Conservation (phyloP, 2,113 vertebrate species). For the Vanacampus margaritifer region DNA sequence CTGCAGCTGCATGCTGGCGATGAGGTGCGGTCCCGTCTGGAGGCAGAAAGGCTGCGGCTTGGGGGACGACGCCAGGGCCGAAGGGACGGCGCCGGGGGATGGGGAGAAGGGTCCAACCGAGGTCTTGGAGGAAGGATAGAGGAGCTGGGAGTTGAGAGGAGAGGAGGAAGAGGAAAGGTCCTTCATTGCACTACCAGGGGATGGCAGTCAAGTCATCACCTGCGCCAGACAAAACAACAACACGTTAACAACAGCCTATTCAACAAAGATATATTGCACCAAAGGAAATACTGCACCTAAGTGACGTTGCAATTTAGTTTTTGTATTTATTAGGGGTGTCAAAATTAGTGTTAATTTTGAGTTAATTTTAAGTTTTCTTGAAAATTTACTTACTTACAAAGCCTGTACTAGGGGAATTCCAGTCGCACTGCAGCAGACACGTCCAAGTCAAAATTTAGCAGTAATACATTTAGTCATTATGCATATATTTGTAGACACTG, state of each 20-base stretch:
- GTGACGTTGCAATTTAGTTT: too few species aligned
- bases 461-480: too few species aligned
- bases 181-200: slow-evolving; percentile 65
- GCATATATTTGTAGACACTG: too few species aligned
- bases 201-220: slow-evolving; percentile 71
- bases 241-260: background rate
- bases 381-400: too few species aligned
- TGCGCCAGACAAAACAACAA: slow-evolving; percentile 10
- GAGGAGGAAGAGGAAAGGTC: slow-evolving; percentile 65
- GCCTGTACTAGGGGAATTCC: too few species aligned
- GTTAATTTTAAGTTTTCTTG: too few species aligned
- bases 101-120: slow-evolving; percentile 58
- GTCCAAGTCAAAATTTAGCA: too few species aligned
- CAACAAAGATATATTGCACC: too few species aligned
- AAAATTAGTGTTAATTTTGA: too few species aligned
- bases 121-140: slow-evolving; percentile 66
- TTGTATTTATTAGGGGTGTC: too few species aligned
- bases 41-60: slow-evolving; percentile 73
- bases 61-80: slow-evolving; percentile 51
- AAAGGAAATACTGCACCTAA: too few species aligned
- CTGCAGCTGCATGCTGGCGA: slow-evolving; percentile 81
- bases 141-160: slow-evolving; percentile 68
- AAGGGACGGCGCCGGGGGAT: slow-evolving; percentile 46
- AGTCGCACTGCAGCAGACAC: too few species aligned
- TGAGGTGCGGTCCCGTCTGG: slow-evolving; percentile 70